Conservation (phyloP, 2,797 vertebrate species). For the Apodemus agrarius region DNA sequence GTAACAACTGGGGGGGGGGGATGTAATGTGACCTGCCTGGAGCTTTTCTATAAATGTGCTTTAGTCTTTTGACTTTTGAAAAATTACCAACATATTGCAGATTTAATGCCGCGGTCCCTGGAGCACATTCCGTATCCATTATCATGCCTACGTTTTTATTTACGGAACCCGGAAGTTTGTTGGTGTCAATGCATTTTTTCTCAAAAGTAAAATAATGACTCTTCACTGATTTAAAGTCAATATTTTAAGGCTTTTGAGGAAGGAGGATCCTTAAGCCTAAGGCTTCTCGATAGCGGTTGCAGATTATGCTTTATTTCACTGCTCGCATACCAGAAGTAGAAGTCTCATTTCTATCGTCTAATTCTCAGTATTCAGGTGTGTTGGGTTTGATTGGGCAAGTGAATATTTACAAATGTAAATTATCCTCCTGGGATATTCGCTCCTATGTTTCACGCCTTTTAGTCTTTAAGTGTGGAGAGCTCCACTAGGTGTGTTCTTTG, state of each 20-base stretch:
- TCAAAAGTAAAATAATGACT: constrained; percentile 6
- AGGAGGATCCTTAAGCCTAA: not conserved
- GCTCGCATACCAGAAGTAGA: not conserved
- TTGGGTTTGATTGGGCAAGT: not conserved
- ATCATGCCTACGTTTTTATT: constrained; percentile 11
- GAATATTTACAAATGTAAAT: not conserved
- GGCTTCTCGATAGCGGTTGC: not conserved
- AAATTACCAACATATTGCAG: constrained; percentile 2
- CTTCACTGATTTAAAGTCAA: not conserved
- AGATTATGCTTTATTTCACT: not conserved
- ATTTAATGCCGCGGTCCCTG: not conserved
- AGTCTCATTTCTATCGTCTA: not conserved
- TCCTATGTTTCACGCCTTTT: not conserved
- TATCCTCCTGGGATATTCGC: not conserved
- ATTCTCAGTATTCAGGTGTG: not conserved
- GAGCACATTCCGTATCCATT: not conserved
- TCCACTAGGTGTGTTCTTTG: not conserved
- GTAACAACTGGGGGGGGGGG: constrained; percentile 47
- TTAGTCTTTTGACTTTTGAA: not conserved
- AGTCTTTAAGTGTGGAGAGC: constrained; percentile 22
- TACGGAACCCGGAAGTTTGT: not conserved
- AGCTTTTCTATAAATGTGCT: constrained; percentile 19
- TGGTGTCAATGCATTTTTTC: not conserved
- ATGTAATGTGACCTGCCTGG: constrained; percentile 37
- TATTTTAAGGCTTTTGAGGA: not conserved